Evolutionary conservation across 2,888 invertebrate species (phyloP).

Genomic region (Odontomyia ornata): DNA sequence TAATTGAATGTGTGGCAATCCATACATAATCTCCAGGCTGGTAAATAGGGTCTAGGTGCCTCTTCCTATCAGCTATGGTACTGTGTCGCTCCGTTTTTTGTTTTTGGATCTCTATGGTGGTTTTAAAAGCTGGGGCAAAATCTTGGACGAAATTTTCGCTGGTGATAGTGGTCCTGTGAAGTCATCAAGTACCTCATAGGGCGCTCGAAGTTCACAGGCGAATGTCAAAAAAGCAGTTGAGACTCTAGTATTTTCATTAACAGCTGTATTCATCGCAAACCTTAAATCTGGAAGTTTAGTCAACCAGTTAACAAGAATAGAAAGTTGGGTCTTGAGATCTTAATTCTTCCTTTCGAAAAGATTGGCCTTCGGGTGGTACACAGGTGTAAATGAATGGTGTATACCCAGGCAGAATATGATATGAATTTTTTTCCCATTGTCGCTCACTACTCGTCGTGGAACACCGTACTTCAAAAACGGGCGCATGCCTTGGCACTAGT

Average conservation of each 20-base stretch:
- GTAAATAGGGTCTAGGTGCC: no score
- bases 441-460: constrained; percentile 56
- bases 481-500: constrained; percentile 57
- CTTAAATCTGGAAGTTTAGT: constrained; percentile 54
- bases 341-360: constrained; percentile 54
- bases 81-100: no score
- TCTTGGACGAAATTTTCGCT: background rate
- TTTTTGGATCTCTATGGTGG: background rate
- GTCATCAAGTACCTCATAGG: constrained; percentile 51
- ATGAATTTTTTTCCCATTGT: constrained; percentile 59
- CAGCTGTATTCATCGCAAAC: no score
- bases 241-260: constrained; percentile 56
- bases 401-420: constrained; percentile 45
- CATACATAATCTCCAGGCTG: no score
- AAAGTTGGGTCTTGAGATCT: constrained; percentile 42
- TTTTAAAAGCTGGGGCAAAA: background rate
- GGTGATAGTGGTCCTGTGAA: background rate
- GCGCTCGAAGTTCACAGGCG: constrained; percentile 55
- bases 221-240: constrained; percentile 57
- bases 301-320: constrained; percentile 54
- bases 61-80: no score
- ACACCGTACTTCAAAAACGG: constrained; percentile 57
- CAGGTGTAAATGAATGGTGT: constrained; percentile 49
- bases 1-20: no score
- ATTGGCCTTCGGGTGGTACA: constrained; percentile 58